Evolutionary conservation across 2,113 vertebrate species (phyloP).

Genomic region (Zosterops lateralis): DNA sequence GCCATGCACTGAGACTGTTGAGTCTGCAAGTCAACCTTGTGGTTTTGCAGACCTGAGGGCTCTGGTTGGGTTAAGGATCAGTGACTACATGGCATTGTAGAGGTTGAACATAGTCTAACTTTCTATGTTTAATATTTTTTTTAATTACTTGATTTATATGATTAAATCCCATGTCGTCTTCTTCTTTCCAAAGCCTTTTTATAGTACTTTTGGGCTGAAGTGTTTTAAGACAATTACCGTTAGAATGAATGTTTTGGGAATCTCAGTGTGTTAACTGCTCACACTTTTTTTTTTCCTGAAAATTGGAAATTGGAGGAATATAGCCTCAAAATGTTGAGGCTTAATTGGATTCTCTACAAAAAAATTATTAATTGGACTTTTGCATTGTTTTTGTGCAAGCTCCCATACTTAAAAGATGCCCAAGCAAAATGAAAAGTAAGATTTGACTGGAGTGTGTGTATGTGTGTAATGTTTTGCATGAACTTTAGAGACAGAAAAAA

Average conservation of each 20-base stretch:
- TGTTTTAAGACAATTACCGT: neutral
- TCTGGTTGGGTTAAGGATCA: neutral
- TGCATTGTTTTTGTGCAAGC: neutral
- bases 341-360: neutral
- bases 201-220: neutral
- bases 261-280: neutral
- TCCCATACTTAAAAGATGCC: neutral
- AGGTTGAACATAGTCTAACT: neutral
- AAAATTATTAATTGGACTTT: neutral
- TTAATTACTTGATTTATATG: rapidly evolving
- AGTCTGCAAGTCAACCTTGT: neutral
- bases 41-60: neutral
- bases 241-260: neutral
- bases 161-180: neutral
- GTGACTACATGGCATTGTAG: neutral
- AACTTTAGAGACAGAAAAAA: neutral
- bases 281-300: neutral
- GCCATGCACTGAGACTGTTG: rapidly evolving
- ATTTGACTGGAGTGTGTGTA: neutral
- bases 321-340: neutral
- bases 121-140: neutral
- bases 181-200: neutral
- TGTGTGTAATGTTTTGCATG: neutral
- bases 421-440: neutral
- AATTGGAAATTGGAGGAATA: neutral